A percentile compares a stretch with the other conserved stretches of the same genome.
Conservation (phyloP, 1,140 invertebrate genomes). For the Cataglyphis hispanica region DNA sequence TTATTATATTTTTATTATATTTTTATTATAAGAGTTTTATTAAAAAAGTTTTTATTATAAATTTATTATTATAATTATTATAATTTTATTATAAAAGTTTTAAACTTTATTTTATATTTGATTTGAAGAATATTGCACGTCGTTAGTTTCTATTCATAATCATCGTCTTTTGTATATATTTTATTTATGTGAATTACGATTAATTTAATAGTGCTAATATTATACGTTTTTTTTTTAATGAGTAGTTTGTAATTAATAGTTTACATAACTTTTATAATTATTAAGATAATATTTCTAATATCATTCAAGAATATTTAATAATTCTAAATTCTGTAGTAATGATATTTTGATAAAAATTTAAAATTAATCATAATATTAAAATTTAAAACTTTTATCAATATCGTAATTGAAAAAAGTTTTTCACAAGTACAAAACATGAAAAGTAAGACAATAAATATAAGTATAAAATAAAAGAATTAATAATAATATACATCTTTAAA, state of each 20-base stretch:
- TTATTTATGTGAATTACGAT: neutral
- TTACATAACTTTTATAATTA: neutral
- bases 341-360: neutral
- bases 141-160: no score
- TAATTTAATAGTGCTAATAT: neutral
- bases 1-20: no score
- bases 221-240: neutral
- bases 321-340: neutral
- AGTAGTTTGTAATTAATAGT: neutral
- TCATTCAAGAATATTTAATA: neutral
- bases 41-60: no score
- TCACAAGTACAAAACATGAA: neutral
- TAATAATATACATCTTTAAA: neutral
- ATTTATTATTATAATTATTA: no score
- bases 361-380: no score
- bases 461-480: neutral
- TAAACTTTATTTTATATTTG: neutral
- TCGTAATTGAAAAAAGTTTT: no score
- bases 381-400: no score
- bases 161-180: neutral
- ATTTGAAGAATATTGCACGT: no score
- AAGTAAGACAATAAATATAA: neutral
- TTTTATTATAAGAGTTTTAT: no score
- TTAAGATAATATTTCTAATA: neutral
- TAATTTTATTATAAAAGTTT: no score